phyloP scores from a whole-genome alignment of 2,797 vertebrate genomes.

The Cheirogaleus major region DNA sequence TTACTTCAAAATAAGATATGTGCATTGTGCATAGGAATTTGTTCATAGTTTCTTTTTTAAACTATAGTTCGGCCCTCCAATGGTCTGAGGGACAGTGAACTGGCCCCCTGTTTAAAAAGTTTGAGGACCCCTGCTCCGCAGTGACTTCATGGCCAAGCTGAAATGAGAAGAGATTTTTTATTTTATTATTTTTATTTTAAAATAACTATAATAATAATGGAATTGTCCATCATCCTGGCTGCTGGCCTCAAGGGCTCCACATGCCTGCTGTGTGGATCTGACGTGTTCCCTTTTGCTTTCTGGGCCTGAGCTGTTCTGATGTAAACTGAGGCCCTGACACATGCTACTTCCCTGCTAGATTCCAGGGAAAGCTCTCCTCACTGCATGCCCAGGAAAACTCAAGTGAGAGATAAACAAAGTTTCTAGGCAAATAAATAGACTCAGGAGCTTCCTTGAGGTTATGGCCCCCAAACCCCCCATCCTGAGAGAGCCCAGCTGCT shows the following conservation, averaged over 20 bases:
- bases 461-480: accelerated
- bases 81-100: too few relatives aligned
- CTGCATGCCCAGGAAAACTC: background rate
- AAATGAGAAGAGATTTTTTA: background rate
- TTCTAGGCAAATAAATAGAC: background rate
- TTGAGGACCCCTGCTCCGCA: background rate
- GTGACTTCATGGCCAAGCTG: background rate
- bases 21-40: too few relatives aligned
- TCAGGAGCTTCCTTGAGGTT: background rate
- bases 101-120: too few relatives aligned
- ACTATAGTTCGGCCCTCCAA: too few relatives aligned
- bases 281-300: background rate
- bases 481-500: background rate
- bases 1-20: too few relatives aligned
- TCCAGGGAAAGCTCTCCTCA: background rate
- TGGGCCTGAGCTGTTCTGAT: background rate
- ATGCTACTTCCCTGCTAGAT: background rate
- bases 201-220: background rate
- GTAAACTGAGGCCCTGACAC: accelerated
- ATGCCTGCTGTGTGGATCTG: background rate
- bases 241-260: background rate
- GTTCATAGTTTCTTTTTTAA: too few relatives aligned
- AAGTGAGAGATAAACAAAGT: background rate
- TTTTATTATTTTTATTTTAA: background rate
- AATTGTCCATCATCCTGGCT: background rate